These are phyloP conservation scores for Congeria kusceri DNA, from an alignment of 2,888 invertebrate species.

Conservation along the genomic window DNA sequence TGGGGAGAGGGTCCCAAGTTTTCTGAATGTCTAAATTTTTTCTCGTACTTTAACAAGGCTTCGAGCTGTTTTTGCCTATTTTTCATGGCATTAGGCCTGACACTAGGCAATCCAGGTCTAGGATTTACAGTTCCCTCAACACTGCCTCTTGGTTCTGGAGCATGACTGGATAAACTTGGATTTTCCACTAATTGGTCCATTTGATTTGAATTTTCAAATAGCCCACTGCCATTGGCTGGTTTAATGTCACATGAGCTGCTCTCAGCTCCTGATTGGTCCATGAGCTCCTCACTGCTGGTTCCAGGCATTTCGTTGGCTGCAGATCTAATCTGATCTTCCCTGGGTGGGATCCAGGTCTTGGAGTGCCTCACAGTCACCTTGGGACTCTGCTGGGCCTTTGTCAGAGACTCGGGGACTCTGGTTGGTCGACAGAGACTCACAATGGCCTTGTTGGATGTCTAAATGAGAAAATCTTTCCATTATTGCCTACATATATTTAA, in stretches of 20 bases:
- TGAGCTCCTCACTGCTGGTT: conserved; percentile 1
- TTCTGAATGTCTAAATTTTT: conserved; percentile 83
- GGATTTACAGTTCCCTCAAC: conserved; percentile 52
- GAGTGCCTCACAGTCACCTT: conserved; percentile 33
- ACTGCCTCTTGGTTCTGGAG: conserved; percentile 4
- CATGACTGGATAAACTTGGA: conserved; percentile 2
- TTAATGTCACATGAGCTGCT: background rate
- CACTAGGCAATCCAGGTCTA: conserved; percentile 79
- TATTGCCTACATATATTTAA: too few species aligned
- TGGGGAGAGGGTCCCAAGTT: conserved; percentile 35
- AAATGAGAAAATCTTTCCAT: too few species aligned
- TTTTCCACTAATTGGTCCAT: conserved; percentile 15
- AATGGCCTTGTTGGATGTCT: conserved; percentile 41
- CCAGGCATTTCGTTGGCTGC: background rate
- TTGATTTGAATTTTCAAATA: conserved; percentile 2
- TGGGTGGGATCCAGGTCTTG: conserved; percentile 67
- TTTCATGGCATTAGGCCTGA: conserved; percentile 85
- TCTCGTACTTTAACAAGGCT: conserved; percentile 89
- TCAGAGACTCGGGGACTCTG: conserved; percentile 61
- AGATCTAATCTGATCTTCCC: conserved; percentile 38
- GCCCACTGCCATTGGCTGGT: conserved; percentile 8
- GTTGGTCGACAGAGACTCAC: conserved; percentile 84
- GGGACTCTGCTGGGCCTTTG: conserved; percentile 22
- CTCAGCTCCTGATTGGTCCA: conserved; percentile 4
- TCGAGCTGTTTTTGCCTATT: conserved; percentile 89